These are phyloP conservation scores for Dioctria rufipes DNA, from an alignment of 2,888 invertebrate species.

Conservation along the genomic window DNA sequence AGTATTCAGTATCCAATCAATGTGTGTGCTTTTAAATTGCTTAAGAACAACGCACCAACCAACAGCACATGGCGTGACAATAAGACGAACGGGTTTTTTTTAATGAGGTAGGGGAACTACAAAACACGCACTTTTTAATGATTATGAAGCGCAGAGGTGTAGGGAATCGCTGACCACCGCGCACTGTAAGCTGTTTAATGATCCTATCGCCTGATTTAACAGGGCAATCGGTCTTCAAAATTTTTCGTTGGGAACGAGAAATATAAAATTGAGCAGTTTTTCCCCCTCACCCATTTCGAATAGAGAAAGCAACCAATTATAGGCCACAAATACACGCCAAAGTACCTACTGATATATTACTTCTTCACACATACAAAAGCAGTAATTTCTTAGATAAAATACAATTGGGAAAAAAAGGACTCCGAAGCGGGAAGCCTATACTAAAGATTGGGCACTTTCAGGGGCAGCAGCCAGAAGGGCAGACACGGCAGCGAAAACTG, in stretches of 20 bases:
- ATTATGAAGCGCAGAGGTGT: conserved; percentile 8
- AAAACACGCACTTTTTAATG: conserved; percentile 43
- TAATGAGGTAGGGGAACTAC: conserved; percentile 3
- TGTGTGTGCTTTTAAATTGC: conserved; percentile 51
- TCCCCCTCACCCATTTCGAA: not conserved
- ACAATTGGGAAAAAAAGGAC: conserved; percentile 37
- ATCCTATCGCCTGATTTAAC: conserved; percentile 55
- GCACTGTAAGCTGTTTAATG: conserved; percentile 41
- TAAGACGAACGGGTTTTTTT: not conserved
- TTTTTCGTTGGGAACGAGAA: conserved; percentile 25
- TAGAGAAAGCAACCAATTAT: conserved; percentile 34
- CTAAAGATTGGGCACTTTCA: not conserved
- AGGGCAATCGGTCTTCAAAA: conserved; percentile 37
- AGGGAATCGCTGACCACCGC: conserved; percentile 12
- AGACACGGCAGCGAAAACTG: conserved; percentile 49
- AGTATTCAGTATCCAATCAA: conserved; percentile 44
- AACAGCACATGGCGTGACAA: not conserved
- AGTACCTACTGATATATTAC: conserved; percentile 14
- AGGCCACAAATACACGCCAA: conserved; percentile 30
- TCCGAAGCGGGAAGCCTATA: conserved; percentile 8
- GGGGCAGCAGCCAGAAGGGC: conserved; percentile 37
- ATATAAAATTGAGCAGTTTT: conserved; percentile 25
- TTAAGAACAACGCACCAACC: conserved; percentile 44
- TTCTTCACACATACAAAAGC: conserved; percentile 26
- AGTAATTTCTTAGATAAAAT: conserved; percentile 33